A percentile compares a stretch with the other conserved stretches of the same genome.
phyloP scores from a whole-genome alignment of 1,140 invertebrate genomes.

The Neodiprion fabricii region DNA sequence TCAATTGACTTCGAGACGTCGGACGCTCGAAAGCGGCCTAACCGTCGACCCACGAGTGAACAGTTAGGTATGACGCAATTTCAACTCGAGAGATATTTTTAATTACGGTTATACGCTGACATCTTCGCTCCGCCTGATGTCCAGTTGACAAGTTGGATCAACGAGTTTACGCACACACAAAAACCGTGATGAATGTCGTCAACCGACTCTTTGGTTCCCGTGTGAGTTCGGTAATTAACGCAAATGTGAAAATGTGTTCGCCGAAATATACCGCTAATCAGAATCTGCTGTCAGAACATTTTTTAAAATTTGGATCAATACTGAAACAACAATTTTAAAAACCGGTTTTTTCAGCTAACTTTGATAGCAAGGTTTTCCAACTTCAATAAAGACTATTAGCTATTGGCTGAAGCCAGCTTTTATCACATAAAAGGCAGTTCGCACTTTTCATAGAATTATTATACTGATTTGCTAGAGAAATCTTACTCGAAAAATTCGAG shows the following conservation, averaged over 20 bases:
- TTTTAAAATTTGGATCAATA: neutral
- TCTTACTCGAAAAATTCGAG: too few species aligned
- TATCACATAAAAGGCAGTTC: too few species aligned
- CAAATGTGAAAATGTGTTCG: neutral
- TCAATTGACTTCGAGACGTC: neutral
- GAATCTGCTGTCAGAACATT: neutral
- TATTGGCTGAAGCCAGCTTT: too few species aligned
- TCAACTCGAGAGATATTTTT: constrained; percentile 18
- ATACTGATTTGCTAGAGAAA: too few species aligned
- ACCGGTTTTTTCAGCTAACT: neutral
- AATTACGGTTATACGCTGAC: neutral
- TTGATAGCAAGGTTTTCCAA: neutral
- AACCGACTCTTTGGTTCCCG: neutral
- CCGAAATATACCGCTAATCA: neutral
- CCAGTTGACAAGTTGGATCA: neutral
- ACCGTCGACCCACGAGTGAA: constrained; percentile 30
- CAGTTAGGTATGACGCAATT: constrained; percentile 45
- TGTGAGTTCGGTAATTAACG: neutral
- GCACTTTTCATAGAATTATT: too few species aligned
- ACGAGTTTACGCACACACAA: neutral
- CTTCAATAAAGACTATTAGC: too few species aligned
- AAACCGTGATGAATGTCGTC: neutral
- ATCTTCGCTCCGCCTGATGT: constrained; percentile 36
- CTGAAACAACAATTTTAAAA: neutral
- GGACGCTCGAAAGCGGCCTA: neutral